Conservation (phyloP, 1,140 invertebrate species). For the Drosophila nigrodunni region DNA sequence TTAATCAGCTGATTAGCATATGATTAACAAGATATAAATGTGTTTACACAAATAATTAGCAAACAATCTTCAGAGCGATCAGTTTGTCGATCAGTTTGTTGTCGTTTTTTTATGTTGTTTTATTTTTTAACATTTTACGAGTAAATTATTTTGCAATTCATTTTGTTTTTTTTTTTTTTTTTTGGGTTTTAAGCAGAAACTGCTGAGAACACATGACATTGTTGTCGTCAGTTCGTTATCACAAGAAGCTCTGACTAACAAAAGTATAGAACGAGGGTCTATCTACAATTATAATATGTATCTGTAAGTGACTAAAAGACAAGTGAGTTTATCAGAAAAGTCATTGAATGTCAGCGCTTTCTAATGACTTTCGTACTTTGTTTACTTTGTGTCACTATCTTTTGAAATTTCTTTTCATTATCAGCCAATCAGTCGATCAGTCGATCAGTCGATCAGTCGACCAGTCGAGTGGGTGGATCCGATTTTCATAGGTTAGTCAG, state of each 20-base stretch:
- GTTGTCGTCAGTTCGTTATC: constrained; percentile 10
- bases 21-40: constrained; percentile 52
- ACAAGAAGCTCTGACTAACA: constrained; percentile 19
- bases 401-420: constrained; percentile 19
- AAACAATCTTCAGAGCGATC: constrained; percentile 32
- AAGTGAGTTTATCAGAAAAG: constrained; percentile 20
- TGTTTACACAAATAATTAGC: constrained; percentile 56
- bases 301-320: neutral
- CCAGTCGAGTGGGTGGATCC: constrained; percentile 11
- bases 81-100: constrained; percentile 6
- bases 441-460: constrained; percentile 9
- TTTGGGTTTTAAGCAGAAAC: neutral
- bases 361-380: constrained; percentile 13
- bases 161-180: constrained; percentile 1
- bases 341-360: constrained; percentile 30
- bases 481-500: constrained; percentile 34
- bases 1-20: constrained; percentile 36
- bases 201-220: constrained; percentile 42
- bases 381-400: constrained; percentile 14
- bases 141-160: neutral
- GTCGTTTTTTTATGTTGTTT: neutral
- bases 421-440: constrained; percentile 16
- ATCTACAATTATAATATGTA: neutral
- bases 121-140: neutral
- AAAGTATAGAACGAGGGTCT: neutral